Base-by-base conservation (phyloP, 2,888 invertebrate genomes). In the Pterostichus niger region DNA sequence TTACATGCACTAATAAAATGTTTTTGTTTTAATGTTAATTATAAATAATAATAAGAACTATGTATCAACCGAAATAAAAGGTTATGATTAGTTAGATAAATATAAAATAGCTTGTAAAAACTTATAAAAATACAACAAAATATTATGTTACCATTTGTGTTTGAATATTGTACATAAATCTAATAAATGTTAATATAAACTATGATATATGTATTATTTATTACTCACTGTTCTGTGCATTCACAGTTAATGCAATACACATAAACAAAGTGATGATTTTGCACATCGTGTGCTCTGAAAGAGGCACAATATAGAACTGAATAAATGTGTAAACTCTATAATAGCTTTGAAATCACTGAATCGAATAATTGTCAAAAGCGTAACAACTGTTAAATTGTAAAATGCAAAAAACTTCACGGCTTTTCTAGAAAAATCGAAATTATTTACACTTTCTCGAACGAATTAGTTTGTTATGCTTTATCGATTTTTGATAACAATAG, bases 301-400 rank as follows among this genome's bases (percentile, higher is more conserved):
- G 44, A 44, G 31, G 0, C 13, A 71, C 68, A 73, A 81, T 54
- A 17, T 73, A 24, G 31, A 15, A 81, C 81, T 81, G 73, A 71
- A 35, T 35, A 73, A 24, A 81, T 56, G 71, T 81, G 81, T 81
- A 68, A 81, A 81, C 40, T 81, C 71, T 35, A 56, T 73, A 81
- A 81, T 81, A 73, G 44, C 0, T 81, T 71, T 71, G 56, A 81
- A 52, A 81, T 17, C 81, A 73, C 73, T 81, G 81, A 73, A 54
- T 54, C 81, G 81, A 73, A 73, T 73, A 81, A 81, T 81, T 13
- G 68, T 17, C 44, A 71, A 71, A 81, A 81, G 54, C 81, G 81
- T 81, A 54, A 81, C 81, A 71, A 17, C 40, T 49, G 31, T 33
- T 52, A 54, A 44, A 5, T 15, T 49, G 49, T 71, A 71, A 81